Conservation (phyloP, 2,113 vertebrate species). For the Glareola pratincola region DNA sequence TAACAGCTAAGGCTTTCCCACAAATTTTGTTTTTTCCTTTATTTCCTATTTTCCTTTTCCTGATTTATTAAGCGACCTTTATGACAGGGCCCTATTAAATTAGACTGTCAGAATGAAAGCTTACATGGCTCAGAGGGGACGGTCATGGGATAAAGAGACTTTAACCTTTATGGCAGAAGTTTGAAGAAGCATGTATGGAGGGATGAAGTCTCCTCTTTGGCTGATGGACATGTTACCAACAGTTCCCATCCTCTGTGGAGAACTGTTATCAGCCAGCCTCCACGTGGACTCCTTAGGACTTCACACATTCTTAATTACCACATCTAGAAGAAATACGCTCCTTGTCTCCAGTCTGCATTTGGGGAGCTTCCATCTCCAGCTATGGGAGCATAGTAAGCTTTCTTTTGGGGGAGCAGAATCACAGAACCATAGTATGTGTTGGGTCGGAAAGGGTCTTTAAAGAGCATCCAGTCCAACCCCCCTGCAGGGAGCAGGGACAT, state of each 20-base stretch:
- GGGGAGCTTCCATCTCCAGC: neutral
- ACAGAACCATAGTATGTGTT: no score
- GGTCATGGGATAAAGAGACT: neutral
- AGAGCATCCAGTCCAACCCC: no score
- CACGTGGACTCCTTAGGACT: neutral
- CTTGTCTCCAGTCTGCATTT: neutral
- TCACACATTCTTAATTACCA: neutral
- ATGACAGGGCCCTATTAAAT: neutral
- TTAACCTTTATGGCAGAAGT: neutral
- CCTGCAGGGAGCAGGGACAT: no score
- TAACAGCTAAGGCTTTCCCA: slow-evolving; percentile 41
- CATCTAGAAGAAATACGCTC: accelerated
- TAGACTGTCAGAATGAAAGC: neutral
- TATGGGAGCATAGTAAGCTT: neutral
- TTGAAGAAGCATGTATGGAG: neutral
- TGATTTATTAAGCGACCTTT: slow-evolving; percentile 60
- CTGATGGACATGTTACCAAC: neutral
- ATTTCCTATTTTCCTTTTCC: slow-evolving; percentile 50
- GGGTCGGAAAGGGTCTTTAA: no score
- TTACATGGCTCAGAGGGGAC: neutral
- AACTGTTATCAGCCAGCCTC: neutral
- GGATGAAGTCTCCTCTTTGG: neutral
- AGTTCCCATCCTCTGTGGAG: neutral
- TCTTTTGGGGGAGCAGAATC: neutral
- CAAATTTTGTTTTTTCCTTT: slow-evolving; percentile 36